Conservation (phyloP, 2,888 invertebrate genomes). For the Parnassius smintheus region DNA sequence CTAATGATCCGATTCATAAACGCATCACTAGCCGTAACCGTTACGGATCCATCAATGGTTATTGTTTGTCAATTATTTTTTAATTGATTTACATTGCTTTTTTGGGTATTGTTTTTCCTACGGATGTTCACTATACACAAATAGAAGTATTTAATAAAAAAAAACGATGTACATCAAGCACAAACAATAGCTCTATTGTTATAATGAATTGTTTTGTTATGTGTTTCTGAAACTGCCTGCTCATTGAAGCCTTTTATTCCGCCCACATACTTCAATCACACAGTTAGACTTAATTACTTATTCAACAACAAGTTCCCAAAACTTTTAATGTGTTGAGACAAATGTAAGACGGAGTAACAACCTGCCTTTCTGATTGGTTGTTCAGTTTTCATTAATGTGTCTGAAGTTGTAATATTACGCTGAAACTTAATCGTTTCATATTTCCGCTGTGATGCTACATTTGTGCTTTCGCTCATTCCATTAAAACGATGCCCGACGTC, state of each 20-base stretch:
- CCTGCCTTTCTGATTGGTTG: background rate
- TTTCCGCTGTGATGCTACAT: constrained; percentile 61
- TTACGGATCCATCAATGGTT: constrained; percentile 34
- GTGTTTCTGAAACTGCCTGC: constrained; percentile 55
- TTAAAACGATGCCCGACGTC: constrained; percentile 59
- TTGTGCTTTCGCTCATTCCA: constrained; percentile 52
- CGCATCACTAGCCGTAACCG: constrained; percentile 33
- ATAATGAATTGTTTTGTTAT: constrained; percentile 68
- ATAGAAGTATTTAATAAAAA: constrained; percentile 55
- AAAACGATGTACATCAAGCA: constrained; percentile 51
- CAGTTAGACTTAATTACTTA: constrained; percentile 45
- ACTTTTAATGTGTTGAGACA: too few species aligned
- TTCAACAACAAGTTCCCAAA: background rate
- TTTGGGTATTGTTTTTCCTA: constrained; percentile 47
- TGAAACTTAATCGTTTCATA: constrained; percentile 64
- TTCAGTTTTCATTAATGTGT: constrained; percentile 36
- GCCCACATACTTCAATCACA: constrained; percentile 54
- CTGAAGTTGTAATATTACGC: constrained; percentile 51
- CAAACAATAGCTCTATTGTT: constrained; percentile 72
- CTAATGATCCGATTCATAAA: constrained; percentile 29
- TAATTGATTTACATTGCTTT: constrained; percentile 37
- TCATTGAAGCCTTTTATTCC: constrained; percentile 67
- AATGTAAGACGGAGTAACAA: constrained; percentile 4
- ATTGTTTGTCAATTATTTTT: constrained; percentile 31
- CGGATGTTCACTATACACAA: constrained; percentile 41